Base-by-base conservation (phyloP, 2,113 vertebrate species). In the Vulpes vulpes region DNA sequence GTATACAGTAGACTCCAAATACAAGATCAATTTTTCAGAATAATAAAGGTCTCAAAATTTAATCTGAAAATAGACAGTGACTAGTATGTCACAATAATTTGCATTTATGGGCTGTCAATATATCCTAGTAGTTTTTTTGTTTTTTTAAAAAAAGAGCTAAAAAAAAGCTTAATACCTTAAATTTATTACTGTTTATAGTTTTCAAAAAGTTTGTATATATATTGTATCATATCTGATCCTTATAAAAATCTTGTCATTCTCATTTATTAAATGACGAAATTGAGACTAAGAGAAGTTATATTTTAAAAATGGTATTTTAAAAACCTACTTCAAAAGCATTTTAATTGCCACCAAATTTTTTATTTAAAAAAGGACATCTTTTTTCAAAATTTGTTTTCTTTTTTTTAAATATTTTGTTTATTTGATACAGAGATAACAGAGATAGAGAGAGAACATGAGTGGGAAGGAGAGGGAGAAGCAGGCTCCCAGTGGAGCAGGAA, bases 351-450 rank as follows among this genome's bases (percentile, higher is more conserved):
- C 20, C 27, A 78, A 91, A 35, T 3, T 79, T 93, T 73, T 93
- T 35, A 93, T 67, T 95, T 88, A 62, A 60, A 96, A 96, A 88
- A 94, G 30, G 51, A 67, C 35, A 59, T 60, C n/a, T 83, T 93
- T 65, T 78, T 89, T 88, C 25, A 94, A 89, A 92, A 92, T 80
- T 74, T 92, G 20, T 79, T 92, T 83, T 88, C 38, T 43, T 43
- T 43, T 43, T 43, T 43, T 43, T 43, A 1, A 43, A 43, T 43
- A 43, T 43, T 43, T 43, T 43, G 43, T 43, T 43, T 43, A 43
- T 43, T 43, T 43, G 1, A 43, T 43, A 43, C 43, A 43, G 43
- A 43, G 43, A 43, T 43, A 43, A 43, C 43, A 43, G 43, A 43
- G 6, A 43, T 8, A 43, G 43, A 43, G 43, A 43, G 43, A 43